Conservation (phyloP, 2,113 vertebrate species). For the Dicrurus megarhynchus region DNA sequence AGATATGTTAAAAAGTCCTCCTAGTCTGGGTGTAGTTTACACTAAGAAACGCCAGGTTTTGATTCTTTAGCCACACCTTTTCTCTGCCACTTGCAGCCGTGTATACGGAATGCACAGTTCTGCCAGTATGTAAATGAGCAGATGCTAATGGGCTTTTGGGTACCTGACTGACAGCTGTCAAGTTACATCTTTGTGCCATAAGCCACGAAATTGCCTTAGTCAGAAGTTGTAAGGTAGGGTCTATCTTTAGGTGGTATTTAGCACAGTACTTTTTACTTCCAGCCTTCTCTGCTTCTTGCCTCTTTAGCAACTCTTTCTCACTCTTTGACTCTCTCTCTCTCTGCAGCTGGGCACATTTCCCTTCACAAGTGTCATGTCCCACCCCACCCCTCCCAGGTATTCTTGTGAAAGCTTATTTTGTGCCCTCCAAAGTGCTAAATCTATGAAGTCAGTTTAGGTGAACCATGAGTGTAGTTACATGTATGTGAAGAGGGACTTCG, state of each 20-base stretch:
- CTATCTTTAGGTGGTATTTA: background rate
- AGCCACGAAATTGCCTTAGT: fast-evolving
- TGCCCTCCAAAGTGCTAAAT: background rate
- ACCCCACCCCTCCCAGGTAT: fast-evolving
- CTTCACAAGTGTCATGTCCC: background rate
- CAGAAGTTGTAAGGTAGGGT: background rate
- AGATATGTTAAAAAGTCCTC: background rate
- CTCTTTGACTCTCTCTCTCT: background rate
- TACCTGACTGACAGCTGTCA: background rate
- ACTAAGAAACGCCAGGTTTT: background rate
- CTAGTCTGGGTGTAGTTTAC: background rate
- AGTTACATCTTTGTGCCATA: background rate
- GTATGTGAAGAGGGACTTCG: background rate
- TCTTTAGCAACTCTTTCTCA: background rate
- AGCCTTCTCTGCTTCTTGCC: background rate
- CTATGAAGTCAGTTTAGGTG: background rate
- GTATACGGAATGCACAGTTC: background rate
- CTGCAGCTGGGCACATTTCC: background rate
- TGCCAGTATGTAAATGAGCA: background rate
- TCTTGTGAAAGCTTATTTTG: background rate
- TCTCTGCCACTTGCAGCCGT: background rate
- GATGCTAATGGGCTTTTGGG: background rate
- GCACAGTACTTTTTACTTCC: background rate
- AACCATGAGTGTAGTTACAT: background rate
- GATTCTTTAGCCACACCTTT: background rate